Evolutionary conservation across 1,140 invertebrate genomes (phyloP).

Genomic region (Bombus polaris): DNA sequence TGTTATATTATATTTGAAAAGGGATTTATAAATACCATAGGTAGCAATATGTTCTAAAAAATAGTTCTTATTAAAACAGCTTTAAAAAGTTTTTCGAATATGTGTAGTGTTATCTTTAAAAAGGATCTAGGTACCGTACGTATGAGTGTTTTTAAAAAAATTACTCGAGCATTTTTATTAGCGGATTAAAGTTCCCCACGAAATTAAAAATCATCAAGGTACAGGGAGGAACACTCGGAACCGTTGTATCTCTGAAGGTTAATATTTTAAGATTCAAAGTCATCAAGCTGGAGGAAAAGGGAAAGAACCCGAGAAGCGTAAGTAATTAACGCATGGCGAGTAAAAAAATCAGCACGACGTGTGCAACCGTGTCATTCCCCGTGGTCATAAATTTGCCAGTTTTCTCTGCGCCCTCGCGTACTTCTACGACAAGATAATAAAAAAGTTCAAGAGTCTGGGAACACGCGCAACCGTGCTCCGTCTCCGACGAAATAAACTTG

Average conservation of each 20-base stretch:
- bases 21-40: background rate
- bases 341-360: conserved; percentile 22
- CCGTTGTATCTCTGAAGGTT: background rate
- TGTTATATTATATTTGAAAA: background rate
- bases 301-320: background rate
- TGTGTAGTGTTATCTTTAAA: too few species aligned
- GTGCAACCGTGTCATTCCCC: background rate
- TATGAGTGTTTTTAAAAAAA: background rate
- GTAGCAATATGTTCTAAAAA: background rate
- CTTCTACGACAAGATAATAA: conserved; percentile 52
- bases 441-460: conserved; percentile 51
- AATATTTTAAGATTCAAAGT: background rate
- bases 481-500: conserved; percentile 50
- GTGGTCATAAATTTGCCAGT: conserved; percentile 36
- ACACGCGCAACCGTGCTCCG: conserved; percentile 24
- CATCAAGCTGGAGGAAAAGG: background rate
- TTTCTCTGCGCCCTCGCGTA: background rate
- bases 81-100: too few species aligned
- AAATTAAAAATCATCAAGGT: background rate
- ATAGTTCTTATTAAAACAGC: background rate
- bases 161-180: background rate
- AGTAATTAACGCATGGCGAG: conserved; percentile 51
- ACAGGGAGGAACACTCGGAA: background rate
- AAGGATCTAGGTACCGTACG: too few species aligned
- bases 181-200: background rate